Evolutionary conservation across 2,797 vertebrate genomes (phyloP), one percentile per base, ranked within the genome.

Genomic region (Onychomys torridus): DNA sequence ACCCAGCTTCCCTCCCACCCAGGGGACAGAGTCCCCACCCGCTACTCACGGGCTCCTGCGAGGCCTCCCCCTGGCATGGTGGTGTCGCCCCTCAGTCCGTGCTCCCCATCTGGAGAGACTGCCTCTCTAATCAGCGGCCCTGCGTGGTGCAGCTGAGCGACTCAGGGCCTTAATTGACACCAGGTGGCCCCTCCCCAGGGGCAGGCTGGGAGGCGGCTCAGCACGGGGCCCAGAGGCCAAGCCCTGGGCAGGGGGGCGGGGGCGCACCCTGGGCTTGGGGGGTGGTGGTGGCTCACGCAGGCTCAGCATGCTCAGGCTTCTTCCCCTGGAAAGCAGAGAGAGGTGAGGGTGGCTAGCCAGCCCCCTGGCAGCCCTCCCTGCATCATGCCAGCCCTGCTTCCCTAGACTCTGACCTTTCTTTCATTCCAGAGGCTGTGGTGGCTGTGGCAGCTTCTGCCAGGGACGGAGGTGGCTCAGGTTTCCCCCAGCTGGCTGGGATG

Each of bases 181-280:
- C 98, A 97, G 98, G 96, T 97, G 97, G 97, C 98, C 98, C 98
- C 98, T 98, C 98, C 98, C 97, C 96, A 97, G 97, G 77, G 98
- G 97, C 97, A 97, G 95, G 95, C 93, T 75, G 86, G 93, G 95
- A 96, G 94, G 97, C 77, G 85, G 95, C 95, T 93, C 93, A 76
- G 93, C 84, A 0, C 5, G 71, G 84, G 79, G 81, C 75, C 32
- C 52, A 52, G 92, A 96, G 96, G 96, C 95, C 67, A 79, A 92
- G 90, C 75, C 92, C 32, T 0, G 57, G 96, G 83, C 76, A 65
- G 93, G 89, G 89, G 84, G 93, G 84, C 52, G 75, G 94, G 79
- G n/a, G n/a, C n/a, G n/a, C n/a, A n/a, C 75, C 92, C 32, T 0
- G 57, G 96, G 83, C 76, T 59, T n/a, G 93, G 89, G 89, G 84